Evolutionary conservation across 2,888 invertebrate species (phyloP).

Genomic region (Agrochola lota): DNA sequence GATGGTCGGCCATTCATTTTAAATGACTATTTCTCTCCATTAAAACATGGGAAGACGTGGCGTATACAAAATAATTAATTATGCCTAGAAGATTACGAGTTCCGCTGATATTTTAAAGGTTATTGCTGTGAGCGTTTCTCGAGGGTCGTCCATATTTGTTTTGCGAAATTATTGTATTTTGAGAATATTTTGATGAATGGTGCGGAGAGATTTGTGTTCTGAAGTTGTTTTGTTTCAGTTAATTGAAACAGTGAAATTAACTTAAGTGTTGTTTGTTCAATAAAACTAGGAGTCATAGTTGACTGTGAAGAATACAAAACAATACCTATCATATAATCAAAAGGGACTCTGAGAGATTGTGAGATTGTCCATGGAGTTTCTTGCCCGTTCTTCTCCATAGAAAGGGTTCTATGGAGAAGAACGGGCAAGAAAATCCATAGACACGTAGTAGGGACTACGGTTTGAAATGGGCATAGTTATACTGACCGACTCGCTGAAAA

Average conservation of each 20-base stretch:
- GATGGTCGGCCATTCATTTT: conserved; percentile 83
- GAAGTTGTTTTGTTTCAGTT: conserved; percentile 20
- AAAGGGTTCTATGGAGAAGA: too few species aligned
- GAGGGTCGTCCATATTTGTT: conserved; percentile 28
- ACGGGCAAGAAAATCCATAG: too few species aligned
- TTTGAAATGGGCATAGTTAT: background rate
- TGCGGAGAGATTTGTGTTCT: conserved; percentile 18
- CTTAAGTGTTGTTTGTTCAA: conserved; percentile 35
- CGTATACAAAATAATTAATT: conserved; percentile 82
- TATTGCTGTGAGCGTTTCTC: conserved; percentile 50
- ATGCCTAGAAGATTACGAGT: conserved; percentile 73
- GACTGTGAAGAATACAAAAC: background rate
- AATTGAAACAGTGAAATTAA: conserved; percentile 32
- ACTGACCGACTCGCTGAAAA: background rate
- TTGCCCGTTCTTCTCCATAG: too few species aligned
- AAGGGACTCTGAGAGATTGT: background rate
- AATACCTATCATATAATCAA: background rate
- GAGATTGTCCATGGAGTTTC: background rate
- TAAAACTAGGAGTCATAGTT: conserved; percentile 5
- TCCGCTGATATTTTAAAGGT: conserved; percentile 67
- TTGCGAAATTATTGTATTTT: conserved; percentile 34
- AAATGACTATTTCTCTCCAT: conserved; percentile 81
- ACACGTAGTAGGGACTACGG: too few species aligned
- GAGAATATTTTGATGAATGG: conserved; percentile 32
- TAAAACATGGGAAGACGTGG: conserved; percentile 77